Percentiles rank a stretch among this genome's conserved stretches.
phyloP scores from a whole-genome alignment of 2,113 vertebrate species.

The Sardina pilchardus region DNA sequence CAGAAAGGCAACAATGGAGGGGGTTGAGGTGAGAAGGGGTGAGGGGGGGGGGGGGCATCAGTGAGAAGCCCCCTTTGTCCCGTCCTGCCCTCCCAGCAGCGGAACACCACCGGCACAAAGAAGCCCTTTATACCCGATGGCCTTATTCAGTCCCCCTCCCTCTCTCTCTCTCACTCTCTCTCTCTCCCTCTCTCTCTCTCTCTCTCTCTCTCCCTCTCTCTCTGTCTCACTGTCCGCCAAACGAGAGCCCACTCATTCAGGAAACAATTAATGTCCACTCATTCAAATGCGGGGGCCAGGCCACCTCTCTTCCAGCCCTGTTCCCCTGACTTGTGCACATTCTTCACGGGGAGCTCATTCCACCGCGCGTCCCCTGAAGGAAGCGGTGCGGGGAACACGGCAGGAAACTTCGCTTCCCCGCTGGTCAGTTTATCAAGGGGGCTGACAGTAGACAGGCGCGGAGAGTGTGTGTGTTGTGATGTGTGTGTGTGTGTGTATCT shows the following conservation, averaged over 20 bases:
- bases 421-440: not conserved
- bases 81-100: not conserved
- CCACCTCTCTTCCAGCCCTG: not conserved
- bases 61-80: constrained; percentile 11
- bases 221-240: constrained; percentile 1
- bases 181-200: constrained; percentile 1
- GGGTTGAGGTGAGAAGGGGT: not conserved
- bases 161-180: not conserved
- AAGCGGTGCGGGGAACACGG: not conserved
- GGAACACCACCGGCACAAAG: not conserved
- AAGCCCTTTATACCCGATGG: not conserved
- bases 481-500: not conserved
- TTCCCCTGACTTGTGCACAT: not conserved
- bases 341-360: not conserved
- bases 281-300: not conserved
- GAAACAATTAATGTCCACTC: constrained; percentile 16
- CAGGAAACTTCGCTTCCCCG: not conserved
- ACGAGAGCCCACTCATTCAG: constrained; percentile 1
- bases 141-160: not conserved
- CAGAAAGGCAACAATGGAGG: not conserved
- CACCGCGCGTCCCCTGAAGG: not conserved
- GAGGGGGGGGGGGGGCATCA: not conserved
- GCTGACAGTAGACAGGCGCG: not conserved
- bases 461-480: not conserved
- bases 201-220: constrained; percentile 21